Base-by-base conservation (phyloP, 2,113 vertebrate species). In the Maccullochella peelii region DNA sequence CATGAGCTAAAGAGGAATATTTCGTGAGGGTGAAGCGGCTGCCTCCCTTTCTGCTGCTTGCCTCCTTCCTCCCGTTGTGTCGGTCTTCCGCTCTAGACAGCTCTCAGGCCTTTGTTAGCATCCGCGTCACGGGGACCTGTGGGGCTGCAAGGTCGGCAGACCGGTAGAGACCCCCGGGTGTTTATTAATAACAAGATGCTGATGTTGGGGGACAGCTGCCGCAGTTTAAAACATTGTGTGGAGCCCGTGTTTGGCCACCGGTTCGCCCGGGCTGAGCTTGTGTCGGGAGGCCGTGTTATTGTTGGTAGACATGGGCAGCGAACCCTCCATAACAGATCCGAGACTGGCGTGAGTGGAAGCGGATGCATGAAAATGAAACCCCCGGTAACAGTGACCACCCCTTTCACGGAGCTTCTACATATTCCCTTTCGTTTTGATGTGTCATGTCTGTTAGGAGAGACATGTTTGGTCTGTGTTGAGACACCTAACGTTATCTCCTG, bases 41-140 rank as follows among this genome's bases (percentile, higher is more conserved):
- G 80, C 89, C 90, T 93, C 90, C 87, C 84, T 90, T 90, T 91
- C 88, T 78, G 83, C 85, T 82, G 80, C 83, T 82, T 77, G 85
- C 92, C 93, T 92, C 92, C 86, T 91, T 95, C 93, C 94, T 95
- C 90, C 88, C 90, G 93, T 94, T 93, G 92, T 95, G 91, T 95
- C 85, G 91, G 93, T 95, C 94, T 96, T 96, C 95, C 95, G 94
- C 93, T 94, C 93, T 93, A 95, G 95, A 95, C 94, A 93, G 91
- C 93, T 93, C 93, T 89, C 88, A 91, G 95, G 95, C 96, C 95
- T 95, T 96, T 96, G 96, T 96, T 96, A 95, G 93, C 92, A 89
- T 91, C 91, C 85, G 88, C 94, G 91, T 94, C 88, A 93, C 88
- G 63, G 88, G 89, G 90, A 88, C 84, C 90, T 79, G 91, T 84